A percentile compares a stretch with the other conserved stretches of the same genome.
These are phyloP conservation scores for Rhogogaster chlorosoma DNA, from an alignment of 2,888 invertebrate species.

Conservation along the genomic window DNA sequence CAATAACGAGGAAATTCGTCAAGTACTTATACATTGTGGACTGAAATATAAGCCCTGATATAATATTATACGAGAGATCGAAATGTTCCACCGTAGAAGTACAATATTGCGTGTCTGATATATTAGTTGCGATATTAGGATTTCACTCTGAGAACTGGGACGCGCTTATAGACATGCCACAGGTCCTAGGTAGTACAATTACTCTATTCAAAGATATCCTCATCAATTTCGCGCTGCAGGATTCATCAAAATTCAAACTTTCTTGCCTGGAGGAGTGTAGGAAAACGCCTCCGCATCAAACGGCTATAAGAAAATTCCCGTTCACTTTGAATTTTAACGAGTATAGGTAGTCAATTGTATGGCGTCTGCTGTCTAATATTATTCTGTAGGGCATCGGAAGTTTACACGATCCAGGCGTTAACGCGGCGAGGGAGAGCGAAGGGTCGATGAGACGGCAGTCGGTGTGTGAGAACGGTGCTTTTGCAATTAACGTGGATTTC, in stretches of 20 bases:
- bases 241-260: not conserved
- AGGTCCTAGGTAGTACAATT: not conserved
- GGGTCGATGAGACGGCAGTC: not conserved
- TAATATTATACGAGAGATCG: not conserved
- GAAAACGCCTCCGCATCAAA: not conserved
- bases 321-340: not conserved
- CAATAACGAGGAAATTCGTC: not conserved
- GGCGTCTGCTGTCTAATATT: not conserved
- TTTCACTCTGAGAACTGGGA: not conserved
- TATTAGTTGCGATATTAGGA: not conserved
- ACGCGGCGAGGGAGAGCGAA: not conserved
- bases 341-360: not conserved
- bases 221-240: not conserved
- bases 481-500: not conserved
- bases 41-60: not conserved
- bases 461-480: not conserved
- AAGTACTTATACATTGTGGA: not conserved
- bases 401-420: not conserved
- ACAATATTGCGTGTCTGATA: not conserved
- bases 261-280: not conserved
- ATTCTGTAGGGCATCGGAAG: not conserved
- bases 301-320: not conserved
- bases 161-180: not conserved
- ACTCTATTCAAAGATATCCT: not conserved
- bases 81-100: not conserved